Conservation (phyloP, 1,140 invertebrate genomes). For the Saccostrea cuccullata region DNA sequence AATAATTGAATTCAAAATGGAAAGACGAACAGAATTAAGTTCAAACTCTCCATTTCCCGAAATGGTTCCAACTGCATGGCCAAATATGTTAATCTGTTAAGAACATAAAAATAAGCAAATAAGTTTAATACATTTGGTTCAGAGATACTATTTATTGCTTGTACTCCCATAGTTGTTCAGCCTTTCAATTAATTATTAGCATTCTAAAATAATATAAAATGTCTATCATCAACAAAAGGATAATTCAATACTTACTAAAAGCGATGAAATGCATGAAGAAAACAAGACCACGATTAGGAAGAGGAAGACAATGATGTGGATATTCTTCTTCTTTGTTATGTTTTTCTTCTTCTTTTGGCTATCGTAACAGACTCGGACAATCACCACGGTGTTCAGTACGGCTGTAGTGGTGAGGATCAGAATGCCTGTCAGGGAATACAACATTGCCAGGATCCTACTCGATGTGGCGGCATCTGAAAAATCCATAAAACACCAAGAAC, state of each 20-base stretch:
- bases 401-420: neutral
- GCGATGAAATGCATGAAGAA: neutral
- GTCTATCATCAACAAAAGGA: neutral
- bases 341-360: constrained; percentile 8
- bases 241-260: constrained; percentile 19
- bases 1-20: constrained; percentile 20
- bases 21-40: neutral
- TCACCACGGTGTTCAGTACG: neutral
- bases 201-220: no score
- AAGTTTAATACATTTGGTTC: no score
- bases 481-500: constrained; percentile 32
- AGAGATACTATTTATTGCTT: no score
- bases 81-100: constrained; percentile 29
- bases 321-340: neutral
- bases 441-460: neutral
- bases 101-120: no score
- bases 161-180: no score
- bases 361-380: neutral
- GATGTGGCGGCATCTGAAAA: neutral
- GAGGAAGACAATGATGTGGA: constrained; percentile 4
- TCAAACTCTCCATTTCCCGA: constrained; percentile 17
- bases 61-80: neutral
- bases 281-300: constrained; percentile 21
- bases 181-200: no score
- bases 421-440: neutral